Conservation (phyloP, 2,113 vertebrate species). For the Actinemys pallida region DNA sequence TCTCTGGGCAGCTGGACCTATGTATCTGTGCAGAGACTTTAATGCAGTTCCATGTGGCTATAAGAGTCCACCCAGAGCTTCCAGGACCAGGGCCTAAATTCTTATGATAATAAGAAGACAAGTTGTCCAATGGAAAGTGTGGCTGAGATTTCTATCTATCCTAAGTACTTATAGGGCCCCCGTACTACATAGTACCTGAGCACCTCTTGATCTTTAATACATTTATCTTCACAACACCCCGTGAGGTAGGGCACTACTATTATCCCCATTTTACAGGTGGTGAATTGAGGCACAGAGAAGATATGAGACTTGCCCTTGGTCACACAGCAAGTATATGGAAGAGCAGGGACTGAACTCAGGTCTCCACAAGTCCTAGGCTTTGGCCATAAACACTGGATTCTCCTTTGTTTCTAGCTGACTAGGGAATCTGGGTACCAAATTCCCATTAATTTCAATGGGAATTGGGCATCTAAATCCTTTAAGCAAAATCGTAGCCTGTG, state of each 20-base stretch:
- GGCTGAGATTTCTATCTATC: no score
- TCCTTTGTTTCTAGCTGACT: neutral
- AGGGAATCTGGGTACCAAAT: neutral
- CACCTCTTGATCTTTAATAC: neutral
- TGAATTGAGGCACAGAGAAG: neutral
- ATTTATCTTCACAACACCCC: neutral
- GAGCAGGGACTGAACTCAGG: neutral
- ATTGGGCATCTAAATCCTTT: neutral
- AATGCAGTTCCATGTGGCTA: neutral
- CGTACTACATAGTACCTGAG: neutral
- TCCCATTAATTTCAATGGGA: neutral
- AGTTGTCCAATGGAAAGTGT: no score
- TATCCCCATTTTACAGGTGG: neutral
- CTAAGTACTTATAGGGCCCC: no score
- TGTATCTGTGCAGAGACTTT: neutral
- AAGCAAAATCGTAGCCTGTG: neutral
- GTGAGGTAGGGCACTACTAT: neutral
- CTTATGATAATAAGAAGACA: no score
- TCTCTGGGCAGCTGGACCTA: no score
- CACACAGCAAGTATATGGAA: neutral
- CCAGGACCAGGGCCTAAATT: neutral
- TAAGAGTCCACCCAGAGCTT: neutral
- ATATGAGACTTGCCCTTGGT: neutral
- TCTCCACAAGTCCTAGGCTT: neutral
- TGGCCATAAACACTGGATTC: neutral